A percentile compares a stretch with the other conserved stretches of the same genome.
Conservation (phyloP, 1,140 invertebrate genomes). For the Pseudomyrmex dendroicus region DNA sequence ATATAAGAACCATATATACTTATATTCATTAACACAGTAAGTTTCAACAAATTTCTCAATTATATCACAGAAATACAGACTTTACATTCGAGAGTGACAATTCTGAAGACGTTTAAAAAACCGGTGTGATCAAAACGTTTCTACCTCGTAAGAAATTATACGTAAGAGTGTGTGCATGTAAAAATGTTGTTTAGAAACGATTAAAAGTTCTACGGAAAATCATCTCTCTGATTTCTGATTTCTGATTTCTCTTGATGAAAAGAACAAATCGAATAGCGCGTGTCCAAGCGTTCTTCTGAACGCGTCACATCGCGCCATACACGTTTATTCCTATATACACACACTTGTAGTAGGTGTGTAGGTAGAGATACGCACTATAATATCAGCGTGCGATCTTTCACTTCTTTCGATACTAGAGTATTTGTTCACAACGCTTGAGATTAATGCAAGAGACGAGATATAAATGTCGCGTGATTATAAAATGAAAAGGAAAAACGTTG, state of each 20-base stretch:
- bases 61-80: conserved; percentile 62
- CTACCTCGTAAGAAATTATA: conserved; percentile 3
- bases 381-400: background rate
- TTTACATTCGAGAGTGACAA: conserved; percentile 38
- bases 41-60: conserved; percentile 54
- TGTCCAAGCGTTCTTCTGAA: background rate
- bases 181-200: conserved; percentile 37
- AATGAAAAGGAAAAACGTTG: background rate
- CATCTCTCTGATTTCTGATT: background rate
- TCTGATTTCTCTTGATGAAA: conserved; percentile 25
- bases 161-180: conserved; percentile 21
- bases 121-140: conserved; percentile 28
- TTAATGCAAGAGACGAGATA: conserved; percentile 40
- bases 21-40: background rate
- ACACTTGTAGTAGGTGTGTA: too few relatives aligned
- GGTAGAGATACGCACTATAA: background rate
- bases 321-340: too few relatives aligned
- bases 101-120: conserved; percentile 46
- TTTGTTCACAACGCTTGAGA: conserved; percentile 37
- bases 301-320: too few relatives aligned
- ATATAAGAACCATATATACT: too few relatives aligned
- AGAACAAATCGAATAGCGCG: conserved; percentile 10
- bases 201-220: background rate
- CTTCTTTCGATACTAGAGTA: conserved; percentile 18
- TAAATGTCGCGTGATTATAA: conserved; percentile 14